Evolutionary conservation across 2,888 invertebrate species (phyloP).

Genomic region (Ditula angustiorana): DNA sequence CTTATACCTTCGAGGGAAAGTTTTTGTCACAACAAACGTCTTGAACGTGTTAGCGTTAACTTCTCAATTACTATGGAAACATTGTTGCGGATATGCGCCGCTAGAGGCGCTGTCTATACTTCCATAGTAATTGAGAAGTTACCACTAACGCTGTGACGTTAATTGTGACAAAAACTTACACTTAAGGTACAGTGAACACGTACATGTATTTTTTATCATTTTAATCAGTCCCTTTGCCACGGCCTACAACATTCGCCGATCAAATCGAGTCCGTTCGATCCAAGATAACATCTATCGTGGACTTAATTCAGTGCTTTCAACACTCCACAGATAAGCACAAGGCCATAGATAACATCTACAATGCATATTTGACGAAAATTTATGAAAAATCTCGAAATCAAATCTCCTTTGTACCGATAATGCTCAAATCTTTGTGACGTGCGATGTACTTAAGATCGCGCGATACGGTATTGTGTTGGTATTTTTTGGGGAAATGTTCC

Average conservation of each 20-base stretch:
- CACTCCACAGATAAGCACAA: constrained; percentile 36
- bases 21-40: no score
- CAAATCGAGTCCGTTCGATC: constrained; percentile 21
- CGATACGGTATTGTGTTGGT: constrained; percentile 19
- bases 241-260: constrained; percentile 29
- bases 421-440: constrained; percentile 28
- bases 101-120: no score
- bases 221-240: constrained; percentile 29
- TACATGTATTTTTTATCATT: constrained; percentile 19
- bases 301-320: constrained; percentile 34
- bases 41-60: no score
- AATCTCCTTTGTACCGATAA: constrained; percentile 42
- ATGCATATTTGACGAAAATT: constrained; percentile 42
- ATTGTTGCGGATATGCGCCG: no score
- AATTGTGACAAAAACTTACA: no score
- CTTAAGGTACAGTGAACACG: constrained; percentile 9
- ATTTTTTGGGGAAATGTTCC: background rate
- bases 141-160: no score
- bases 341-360: constrained; percentile 42
- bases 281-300: constrained; percentile 29
- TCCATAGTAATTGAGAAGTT: no score
- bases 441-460: constrained; percentile 22
- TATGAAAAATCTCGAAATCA: constrained; percentile 44
- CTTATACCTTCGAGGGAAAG: background rate
- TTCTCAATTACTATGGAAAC: no score